Percentiles rank a stretch among this genome's conserved stretches.
phyloP scores from a whole-genome alignment of 2,797 vertebrate genomes.

The Denticeps clupeoides region DNA sequence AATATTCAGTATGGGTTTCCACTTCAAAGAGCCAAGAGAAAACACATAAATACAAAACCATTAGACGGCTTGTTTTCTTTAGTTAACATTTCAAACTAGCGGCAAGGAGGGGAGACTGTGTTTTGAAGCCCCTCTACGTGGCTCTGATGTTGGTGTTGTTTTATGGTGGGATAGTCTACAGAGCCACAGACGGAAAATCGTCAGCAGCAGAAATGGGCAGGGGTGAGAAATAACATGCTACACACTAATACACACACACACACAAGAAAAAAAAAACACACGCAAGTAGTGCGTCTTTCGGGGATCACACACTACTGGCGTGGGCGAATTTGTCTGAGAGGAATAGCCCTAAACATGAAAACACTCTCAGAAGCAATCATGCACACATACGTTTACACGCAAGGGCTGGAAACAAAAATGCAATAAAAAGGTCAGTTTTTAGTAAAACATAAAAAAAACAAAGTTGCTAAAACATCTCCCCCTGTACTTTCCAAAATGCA shows the following conservation, averaged over 20 bases:
- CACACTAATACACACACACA: not conserved
- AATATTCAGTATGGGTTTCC: constrained; percentile 35
- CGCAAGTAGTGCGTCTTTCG: constrained; percentile 8
- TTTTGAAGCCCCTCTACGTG: constrained; percentile 42
- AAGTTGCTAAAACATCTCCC: constrained; percentile 39
- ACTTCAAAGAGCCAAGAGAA: constrained; percentile 61
- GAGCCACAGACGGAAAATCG: constrained; percentile 38
- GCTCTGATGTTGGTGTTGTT: constrained; percentile 44
- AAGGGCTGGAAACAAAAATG: not conserved
- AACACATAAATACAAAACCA: constrained; percentile 64
- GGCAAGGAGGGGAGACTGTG: constrained; percentile 35
- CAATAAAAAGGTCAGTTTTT: too few relatives aligned
- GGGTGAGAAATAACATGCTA: not conserved
- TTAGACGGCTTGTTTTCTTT: constrained; percentile 60
- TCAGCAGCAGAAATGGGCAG: constrained; percentile 21
- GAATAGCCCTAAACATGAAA: constrained; percentile 1
- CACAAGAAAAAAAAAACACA: not conserved
- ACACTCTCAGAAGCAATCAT: too few relatives aligned
- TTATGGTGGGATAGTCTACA: constrained; percentile 33
- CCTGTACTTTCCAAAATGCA: too few relatives aligned
- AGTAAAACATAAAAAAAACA: too few relatives aligned
- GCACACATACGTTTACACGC: too few relatives aligned
- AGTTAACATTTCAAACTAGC: constrained; percentile 63
- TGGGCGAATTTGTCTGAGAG: constrained; percentile 2
- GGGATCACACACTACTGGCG: not conserved